Evolutionary conservation across 2,888 invertebrate species (phyloP).

Genomic region (Cistogaster globosa): DNA sequence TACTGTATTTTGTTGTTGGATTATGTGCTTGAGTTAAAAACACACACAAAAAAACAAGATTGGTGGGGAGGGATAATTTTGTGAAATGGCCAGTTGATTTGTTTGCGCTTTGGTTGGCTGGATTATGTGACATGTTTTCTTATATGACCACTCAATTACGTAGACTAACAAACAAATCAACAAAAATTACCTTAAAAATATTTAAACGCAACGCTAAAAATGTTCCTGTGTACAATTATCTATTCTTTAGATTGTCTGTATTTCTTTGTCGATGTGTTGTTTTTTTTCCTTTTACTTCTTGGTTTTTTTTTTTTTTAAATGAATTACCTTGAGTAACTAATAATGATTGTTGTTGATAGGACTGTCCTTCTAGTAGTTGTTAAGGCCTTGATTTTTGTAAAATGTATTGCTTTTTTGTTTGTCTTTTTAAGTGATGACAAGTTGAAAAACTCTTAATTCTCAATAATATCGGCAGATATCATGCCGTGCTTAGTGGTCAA

Average conservation of each 20-base stretch:
- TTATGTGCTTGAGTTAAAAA: conserved; percentile 24
- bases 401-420: conserved; percentile 25
- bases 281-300: conserved; percentile 1
- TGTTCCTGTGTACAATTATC: conserved; percentile 19
- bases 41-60: conserved; percentile 21
- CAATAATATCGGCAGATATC: conserved; percentile 64
- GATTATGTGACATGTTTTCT: conserved; percentile 68
- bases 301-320: conserved; percentile 24
- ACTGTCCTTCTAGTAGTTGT: conserved; percentile 38
- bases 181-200: conserved; percentile 64
- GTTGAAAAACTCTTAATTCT: conserved; percentile 63
- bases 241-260: not conserved
- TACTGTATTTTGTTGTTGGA: not conserved
- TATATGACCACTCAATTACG: conserved; percentile 71
- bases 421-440: conserved; percentile 56
- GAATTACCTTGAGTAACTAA: conserved; percentile 62
- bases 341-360: conserved; percentile 69
- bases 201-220: conserved; percentile 67
- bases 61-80: conserved; percentile 52
- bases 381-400: conserved; percentile 15
- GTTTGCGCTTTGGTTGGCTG: conserved; percentile 1
- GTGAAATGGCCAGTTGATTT: conserved; percentile 14
- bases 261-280: too few species aligned
- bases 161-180: conserved; percentile 70
- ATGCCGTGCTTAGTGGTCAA: conserved; percentile 68